These are phyloP conservation scores for Ricordea florida DNA, from an alignment of 92 coral and sea anemone species.

Conservation along the genomic window DNA sequence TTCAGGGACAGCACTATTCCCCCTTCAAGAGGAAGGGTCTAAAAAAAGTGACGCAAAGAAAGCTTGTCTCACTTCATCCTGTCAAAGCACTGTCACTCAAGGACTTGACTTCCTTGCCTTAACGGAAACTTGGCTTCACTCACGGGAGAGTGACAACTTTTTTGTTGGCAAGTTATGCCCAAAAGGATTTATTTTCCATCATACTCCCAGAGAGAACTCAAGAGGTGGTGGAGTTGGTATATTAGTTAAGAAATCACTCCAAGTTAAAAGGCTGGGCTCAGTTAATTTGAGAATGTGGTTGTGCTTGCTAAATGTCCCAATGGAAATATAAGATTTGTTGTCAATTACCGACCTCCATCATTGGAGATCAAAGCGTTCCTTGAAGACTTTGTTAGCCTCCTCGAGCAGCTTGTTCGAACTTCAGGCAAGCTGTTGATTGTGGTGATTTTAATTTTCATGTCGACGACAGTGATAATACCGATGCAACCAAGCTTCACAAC, in stretches of 20 bases:
- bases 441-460: slow-evolving; percentile 27
- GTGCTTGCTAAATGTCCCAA: not conserved
- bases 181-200: not conserved
- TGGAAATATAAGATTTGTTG: not conserved
- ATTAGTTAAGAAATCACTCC: not conserved
- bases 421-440: slow-evolving; percentile 9
- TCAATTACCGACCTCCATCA: not conserved
- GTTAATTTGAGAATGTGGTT: not conserved
- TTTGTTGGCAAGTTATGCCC: slow-evolving; percentile 10
- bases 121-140: not conserved
- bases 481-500: not conserved
- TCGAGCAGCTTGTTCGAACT: slow-evolving; percentile 5
- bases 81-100: not conserved
- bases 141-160: slow-evolving; percentile 13
- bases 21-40: too few species aligned
- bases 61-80: not conserved
- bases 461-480: slow-evolving; percentile 9
- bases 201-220: slow-evolving; percentile 3
- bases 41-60: too few species aligned
- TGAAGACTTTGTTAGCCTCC: slow-evolving; percentile 2
- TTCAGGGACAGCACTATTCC: too few species aligned
- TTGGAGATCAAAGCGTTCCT: not conserved
- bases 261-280: slow-evolving; percentile 1
- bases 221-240: not conserved
- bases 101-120: not conserved